These are phyloP conservation scores for Heteropelma amictum DNA, from an alignment of 2,888 invertebrate genomes.

Conservation along the genomic window DNA sequence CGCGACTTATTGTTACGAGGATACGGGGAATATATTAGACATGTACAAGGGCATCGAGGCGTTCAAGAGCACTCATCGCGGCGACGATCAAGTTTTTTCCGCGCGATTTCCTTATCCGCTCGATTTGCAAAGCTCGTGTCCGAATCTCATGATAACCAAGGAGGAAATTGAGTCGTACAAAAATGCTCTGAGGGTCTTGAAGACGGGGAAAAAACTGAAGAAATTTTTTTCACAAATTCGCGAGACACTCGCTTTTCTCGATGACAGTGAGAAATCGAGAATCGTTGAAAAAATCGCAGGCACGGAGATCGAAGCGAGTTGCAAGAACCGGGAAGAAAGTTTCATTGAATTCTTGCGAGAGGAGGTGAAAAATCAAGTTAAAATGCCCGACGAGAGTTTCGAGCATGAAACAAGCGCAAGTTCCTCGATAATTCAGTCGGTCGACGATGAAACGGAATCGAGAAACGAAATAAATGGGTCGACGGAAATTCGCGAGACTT, in stretches of 20 bases:
- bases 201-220: constrained; percentile 43
- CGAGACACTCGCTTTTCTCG: constrained; percentile 1
- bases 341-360: constrained; percentile 45
- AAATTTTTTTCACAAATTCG: constrained; percentile 51
- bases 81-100: constrained; percentile 49
- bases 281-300: constrained; percentile 53
- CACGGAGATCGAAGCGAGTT: constrained; percentile 12
- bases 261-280: constrained; percentile 18
- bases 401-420: not conserved
- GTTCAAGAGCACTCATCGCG: constrained; percentile 65
- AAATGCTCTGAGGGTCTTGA: constrained; percentile 64
- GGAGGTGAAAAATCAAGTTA: not conserved
- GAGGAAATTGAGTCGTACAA: constrained; percentile 64
- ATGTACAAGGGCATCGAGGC: constrained; percentile 69
- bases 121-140: constrained; percentile 59
- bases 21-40: constrained; percentile 60
- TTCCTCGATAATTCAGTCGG: not conserved
- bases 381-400: not conserved
- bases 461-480: not conserved
- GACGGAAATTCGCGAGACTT: not conserved
- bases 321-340: constrained; percentile 26
- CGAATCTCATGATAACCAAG: constrained; percentile 66
- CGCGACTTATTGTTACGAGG: constrained; percentile 64
- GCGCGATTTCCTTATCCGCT: constrained; percentile 69
- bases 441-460: not conserved